phyloP scores from a whole-genome alignment of 2,888 invertebrate species.

The Diploptera punctata region DNA sequence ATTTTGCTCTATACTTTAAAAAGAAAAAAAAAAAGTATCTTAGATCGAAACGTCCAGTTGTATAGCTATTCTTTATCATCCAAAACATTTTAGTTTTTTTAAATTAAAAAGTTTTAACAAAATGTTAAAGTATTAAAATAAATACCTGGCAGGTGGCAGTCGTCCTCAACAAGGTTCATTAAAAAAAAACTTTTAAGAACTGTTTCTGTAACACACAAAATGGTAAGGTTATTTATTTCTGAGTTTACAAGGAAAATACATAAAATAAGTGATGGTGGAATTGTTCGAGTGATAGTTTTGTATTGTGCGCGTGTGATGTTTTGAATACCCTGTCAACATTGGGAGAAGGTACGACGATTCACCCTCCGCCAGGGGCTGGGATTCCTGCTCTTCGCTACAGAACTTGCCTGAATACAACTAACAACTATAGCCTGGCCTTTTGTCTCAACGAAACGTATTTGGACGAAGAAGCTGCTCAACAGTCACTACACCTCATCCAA shows the following conservation, averaged over 20 bases:
- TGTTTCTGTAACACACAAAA: too few species aligned
- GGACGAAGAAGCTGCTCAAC: not conserved
- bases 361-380: not conserved
- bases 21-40: too few species aligned
- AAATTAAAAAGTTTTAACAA: too few species aligned
- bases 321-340: not conserved
- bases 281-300: not conserved
- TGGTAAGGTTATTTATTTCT: not conserved
- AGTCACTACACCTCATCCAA: constrained; percentile 53
- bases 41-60: too few species aligned
- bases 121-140: too few species aligned
- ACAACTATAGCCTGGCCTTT: not conserved
- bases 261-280: not conserved
- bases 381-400: not conserved
- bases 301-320: not conserved
- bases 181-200: too few species aligned
- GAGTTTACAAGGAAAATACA: not conserved
- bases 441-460: not conserved
- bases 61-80: too few species aligned
- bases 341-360: not conserved
- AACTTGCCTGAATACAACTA: not conserved
- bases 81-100: too few species aligned
- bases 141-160: too few species aligned
- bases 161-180: too few species aligned
- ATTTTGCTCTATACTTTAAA: too few species aligned